Conservation (phyloP, 1,140 invertebrate genomes). For the Lepidurus arcticus region DNA sequence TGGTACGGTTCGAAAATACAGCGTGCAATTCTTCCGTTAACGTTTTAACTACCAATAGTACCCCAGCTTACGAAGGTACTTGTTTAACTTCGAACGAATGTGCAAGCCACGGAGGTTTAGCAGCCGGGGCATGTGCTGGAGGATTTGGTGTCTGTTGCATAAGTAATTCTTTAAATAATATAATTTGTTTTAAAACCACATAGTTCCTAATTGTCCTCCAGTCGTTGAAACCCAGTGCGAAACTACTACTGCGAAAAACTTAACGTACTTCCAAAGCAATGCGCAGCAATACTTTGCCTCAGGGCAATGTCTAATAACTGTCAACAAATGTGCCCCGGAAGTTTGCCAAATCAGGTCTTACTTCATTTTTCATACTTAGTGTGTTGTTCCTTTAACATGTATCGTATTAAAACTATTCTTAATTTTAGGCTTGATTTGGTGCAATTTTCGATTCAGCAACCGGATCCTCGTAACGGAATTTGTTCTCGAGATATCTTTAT, state of each 20-base stretch:
- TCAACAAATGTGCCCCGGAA: slow-evolving; percentile 65
- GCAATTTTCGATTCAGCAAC: slow-evolving; percentile 63
- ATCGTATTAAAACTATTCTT: not conserved
- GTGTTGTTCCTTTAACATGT: not conserved
- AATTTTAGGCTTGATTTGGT: slow-evolving; percentile 65
- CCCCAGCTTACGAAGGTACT: slow-evolving; percentile 57
- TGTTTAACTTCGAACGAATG: slow-evolving; percentile 64
- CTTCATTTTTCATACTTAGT: slow-evolving; percentile 23
- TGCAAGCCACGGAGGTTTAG: slow-evolving; percentile 55
- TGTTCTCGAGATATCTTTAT: slow-evolving; percentile 79
- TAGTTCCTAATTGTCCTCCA: not conserved
- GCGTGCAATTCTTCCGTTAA: slow-evolving; percentile 60
- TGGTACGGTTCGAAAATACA: slow-evolving; percentile 65
- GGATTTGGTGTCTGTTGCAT: slow-evolving; percentile 69
- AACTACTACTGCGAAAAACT: not conserved
- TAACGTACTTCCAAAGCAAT: not conserved
- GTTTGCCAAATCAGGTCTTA: slow-evolving; percentile 71
- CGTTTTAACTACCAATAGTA: slow-evolving; percentile 38
- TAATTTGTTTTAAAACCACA: not conserved
- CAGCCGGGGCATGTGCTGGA: slow-evolving; percentile 68
- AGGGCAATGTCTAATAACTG: slow-evolving; percentile 72
- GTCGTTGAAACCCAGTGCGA: not conserved
- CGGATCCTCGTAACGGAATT: slow-evolving; percentile 64
- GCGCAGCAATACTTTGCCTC: slow-evolving; percentile 56
- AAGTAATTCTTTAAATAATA: slow-evolving; percentile 50